These are phyloP conservation scores for Hydropotes inermis DNA, from an alignment of 2,113 vertebrate genomes.

Conservation along the genomic window DNA sequence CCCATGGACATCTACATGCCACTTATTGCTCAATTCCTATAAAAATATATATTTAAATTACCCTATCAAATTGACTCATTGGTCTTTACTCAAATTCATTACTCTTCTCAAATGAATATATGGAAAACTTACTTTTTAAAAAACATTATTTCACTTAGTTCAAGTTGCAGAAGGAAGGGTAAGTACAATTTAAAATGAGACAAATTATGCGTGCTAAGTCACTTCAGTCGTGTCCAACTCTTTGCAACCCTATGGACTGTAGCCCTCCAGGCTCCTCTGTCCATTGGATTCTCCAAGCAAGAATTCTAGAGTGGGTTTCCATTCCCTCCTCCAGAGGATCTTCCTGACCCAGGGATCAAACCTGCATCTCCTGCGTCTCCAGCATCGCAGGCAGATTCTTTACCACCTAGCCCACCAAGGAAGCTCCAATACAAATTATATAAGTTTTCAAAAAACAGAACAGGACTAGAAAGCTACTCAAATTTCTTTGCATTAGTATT, in stretches of 20 bases:
- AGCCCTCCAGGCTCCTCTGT: not conserved
- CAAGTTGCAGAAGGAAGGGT: not conserved
- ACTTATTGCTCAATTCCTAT: not conserved
- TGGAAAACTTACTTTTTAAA: not conserved
- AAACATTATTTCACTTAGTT: not conserved
- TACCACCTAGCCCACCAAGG: not conserved
- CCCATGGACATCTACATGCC: not conserved
- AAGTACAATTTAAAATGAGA: not conserved
- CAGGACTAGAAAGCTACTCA: not conserved
- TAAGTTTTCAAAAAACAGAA: not conserved
- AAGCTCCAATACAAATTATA: not conserved
- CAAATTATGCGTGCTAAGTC: not conserved
- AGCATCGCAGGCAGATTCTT: not conserved
- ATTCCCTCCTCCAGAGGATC: not conserved
- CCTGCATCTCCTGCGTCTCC: not conserved
- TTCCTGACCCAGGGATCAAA: not conserved
- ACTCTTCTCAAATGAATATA: not conserved
- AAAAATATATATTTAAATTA: not conserved
- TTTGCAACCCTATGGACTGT: not conserved
- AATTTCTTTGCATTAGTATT: not conserved
- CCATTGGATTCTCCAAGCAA: not conserved
- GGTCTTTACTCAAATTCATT: not conserved
- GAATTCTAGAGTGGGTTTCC: not conserved
- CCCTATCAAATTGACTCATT: not conserved
- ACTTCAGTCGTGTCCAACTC: not conserved